Base-by-base conservation (phyloP, 2,888 invertebrate species). In the Andrena fulva region DNA sequence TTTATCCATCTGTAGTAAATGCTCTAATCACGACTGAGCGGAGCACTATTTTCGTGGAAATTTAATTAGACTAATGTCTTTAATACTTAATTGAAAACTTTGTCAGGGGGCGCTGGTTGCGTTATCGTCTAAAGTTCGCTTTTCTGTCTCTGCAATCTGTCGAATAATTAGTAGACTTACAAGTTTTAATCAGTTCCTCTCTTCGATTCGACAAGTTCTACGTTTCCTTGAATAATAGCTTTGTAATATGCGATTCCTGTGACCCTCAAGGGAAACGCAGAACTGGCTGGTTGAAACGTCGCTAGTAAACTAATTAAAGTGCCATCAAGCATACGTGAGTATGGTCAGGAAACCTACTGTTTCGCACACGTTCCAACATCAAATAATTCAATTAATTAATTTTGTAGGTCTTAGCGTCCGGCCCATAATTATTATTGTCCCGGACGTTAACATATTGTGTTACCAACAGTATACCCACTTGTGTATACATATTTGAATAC, bases 101-200 rank as follows among this genome's bases (percentile, higher is more conserved):
- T 27, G 78, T 6, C 24, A 16, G 8, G 7, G 24, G 7, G 60
- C 2, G 52, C 20, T 20, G 68, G 70, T 54, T 71, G 70, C 60
- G 48, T 68, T 60, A 66, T 80, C 79, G 31, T 33, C 7, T 8
- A 54, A 79, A 80, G 52, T 54, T 79, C 77, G 54, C 68, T 63
- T 82, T 68, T 63, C 70, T 77, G 77, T 63, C 72, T 52, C 62
- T 42, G 27, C 71, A 73, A 77, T 80, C 81, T 77, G 76, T 77
- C 67, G 82, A 82, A 81, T 73, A 80, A 80, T 82, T 70, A 71
- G 75, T 68, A 81, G 76, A 76, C 62, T 81, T 70, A 70, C 81
- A 67, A 80, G 69, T 82, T 80, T 80, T 81, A 82, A 80, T 82
- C 75, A 74, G 66, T 62, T 56, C 69, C 68, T 52, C 63, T 52